These are phyloP conservation scores for Actinia equina DNA, from an alignment of 64 coral and sea anemone species.

Conservation along the genomic window DNA sequence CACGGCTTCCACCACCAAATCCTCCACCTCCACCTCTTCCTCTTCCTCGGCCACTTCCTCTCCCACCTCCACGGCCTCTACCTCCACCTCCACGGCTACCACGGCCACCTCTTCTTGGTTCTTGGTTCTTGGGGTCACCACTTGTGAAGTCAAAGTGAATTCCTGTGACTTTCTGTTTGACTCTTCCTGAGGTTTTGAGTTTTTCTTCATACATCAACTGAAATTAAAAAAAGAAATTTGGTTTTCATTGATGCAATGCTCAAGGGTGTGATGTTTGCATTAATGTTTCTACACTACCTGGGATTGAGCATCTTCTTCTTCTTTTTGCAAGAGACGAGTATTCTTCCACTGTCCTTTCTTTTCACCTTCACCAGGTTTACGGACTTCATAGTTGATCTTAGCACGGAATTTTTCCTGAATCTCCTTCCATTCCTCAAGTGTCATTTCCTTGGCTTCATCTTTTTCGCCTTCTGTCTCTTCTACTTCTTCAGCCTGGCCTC, in stretches of 20 bases:
- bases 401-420: constrained; percentile 58
- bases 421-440: constrained; percentile 85
- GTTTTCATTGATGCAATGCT: not conserved
- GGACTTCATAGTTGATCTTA: constrained; percentile 62
- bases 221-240: constrained; percentile 4
- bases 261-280: not conserved
- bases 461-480: constrained; percentile 58
- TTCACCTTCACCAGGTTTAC: constrained; percentile 95
- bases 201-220: constrained; percentile 82
- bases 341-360: constrained; percentile 98
- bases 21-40: constrained; percentile 45
- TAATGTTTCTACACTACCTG: not conserved
- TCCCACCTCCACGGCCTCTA: constrained; percentile 43
- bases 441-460: constrained; percentile 92
- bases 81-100: constrained; percentile 55
- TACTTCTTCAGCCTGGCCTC: constrained; percentile 53
- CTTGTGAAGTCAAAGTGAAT: constrained; percentile 57
- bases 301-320: constrained; percentile 39
- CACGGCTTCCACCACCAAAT: constrained; percentile 31
- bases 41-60: constrained; percentile 30
- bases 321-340: constrained; percentile 71
- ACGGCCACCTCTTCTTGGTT: constrained; percentile 45
- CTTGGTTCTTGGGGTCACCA: constrained; percentile 29
- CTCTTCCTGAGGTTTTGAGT: constrained; percentile 86
- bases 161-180: constrained; percentile 81